Evolutionary conservation across 1,140 invertebrate species (phyloP).

Genomic region (Belonocnema kinseyi): DNA sequence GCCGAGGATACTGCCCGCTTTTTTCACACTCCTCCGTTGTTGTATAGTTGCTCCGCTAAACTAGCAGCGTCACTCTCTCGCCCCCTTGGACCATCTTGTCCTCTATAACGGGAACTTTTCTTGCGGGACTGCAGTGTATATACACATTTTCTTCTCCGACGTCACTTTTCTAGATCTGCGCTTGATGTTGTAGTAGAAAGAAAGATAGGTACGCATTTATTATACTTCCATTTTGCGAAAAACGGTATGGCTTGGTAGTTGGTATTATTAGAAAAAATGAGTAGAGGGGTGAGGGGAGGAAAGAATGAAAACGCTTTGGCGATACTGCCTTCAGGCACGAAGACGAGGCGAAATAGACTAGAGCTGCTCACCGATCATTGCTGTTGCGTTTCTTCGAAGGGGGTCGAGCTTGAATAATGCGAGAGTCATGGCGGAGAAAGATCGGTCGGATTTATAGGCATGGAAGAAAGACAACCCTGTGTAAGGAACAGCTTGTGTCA

Average conservation of each 20-base stretch:
- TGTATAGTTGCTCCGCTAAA: no score
- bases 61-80: no score
- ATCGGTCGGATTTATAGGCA: conserved; percentile 24
- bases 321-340: neutral
- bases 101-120: no score
- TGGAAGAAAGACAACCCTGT: conserved; percentile 8
- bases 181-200: neutral
- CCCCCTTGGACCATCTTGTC: no score
- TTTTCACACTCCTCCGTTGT: no score
- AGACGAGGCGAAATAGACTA: conserved; percentile 17
- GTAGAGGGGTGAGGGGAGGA: neutral
- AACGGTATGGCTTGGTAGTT: conserved; percentile 16
- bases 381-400: conserved; percentile 14
- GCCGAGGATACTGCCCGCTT: no score
- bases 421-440: conserved; percentile 26
- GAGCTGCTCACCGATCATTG: conserved; percentile 25
- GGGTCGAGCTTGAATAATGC: conserved; percentile 30
- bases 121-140: no score
- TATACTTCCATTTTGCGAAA: conserved; percentile 8
- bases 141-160: no score
- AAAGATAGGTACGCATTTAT: conserved; percentile 6
- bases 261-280: conserved; percentile 13
- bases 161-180: no score
- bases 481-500: conserved; percentile 15
- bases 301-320: neutral